Evolutionary conservation across 2,888 invertebrate genomes (phyloP), one percentile per base, ranked within the genome.

Genomic region (Drepanosiphum platanoidis): DNA sequence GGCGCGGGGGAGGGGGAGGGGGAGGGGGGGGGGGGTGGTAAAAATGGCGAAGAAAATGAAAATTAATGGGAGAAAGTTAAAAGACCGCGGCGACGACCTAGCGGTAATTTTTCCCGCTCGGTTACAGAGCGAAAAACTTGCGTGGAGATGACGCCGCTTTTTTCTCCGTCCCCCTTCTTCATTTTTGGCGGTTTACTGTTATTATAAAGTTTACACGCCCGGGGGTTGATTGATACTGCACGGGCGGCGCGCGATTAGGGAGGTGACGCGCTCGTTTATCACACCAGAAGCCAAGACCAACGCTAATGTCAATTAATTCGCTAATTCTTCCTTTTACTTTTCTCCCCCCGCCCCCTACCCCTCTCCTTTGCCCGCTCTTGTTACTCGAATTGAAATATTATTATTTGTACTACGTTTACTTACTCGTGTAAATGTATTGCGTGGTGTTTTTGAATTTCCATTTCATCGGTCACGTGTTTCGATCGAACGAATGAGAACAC

Each of bases 51-150:
- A 83, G 87, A 86, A 87, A 87, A 87, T 87, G 86, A 86, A 87
- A 87, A 87, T 87, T 87, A 87, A 87, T 86, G 87, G 87, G 80
- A 79, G 66, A 86, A 87, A 87, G 86, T 87, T 87, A 84, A 71
- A 86, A 70, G 58, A 46, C 82, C 80, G 72, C 64, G 72, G 74
- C 46, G 79, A 83, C 83, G 83, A 86, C 72, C 81, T 74, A 34
- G 61, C 82, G 86, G 75, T 86, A 79, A 70, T 72, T 86, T 86
- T 86, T 86, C 68, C 72, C 71, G 79, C 61, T 79, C 30, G 81
- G 71, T 32, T 80, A 75, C 42, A 86, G 82, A 32, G 52, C 34
- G 80, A 81, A 80, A 80, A 80, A 81, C 70, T 81, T 36, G 86
- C 81, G 79, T 86, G 86, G 78, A 84, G 75, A 84, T 84, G 84